These are phyloP conservation scores for Scartelaos histophorus DNA, from an alignment of 2,113 vertebrate genomes.

Conservation along the genomic window DNA sequence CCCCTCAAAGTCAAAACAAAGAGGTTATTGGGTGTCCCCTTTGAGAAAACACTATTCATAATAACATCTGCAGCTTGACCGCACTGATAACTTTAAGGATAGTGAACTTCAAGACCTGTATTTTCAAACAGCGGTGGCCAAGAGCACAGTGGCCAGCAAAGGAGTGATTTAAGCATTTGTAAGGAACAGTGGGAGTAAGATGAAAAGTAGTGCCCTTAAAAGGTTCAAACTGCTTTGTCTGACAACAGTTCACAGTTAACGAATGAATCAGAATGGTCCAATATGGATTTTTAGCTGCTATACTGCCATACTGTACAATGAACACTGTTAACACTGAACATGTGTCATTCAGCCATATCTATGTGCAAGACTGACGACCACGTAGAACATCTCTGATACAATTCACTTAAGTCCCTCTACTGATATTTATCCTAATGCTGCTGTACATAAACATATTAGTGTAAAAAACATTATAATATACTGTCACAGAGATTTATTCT, in stretches of 20 bases:
- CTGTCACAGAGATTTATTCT: too few species aligned
- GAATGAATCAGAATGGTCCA: too few species aligned
- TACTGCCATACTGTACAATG: too few species aligned
- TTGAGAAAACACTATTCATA: not conserved
- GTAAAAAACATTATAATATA: too few species aligned
- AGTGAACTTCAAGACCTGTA: not conserved
- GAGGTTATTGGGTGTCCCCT: not conserved
- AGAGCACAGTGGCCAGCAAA: not conserved
- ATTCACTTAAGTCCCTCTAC: too few species aligned
- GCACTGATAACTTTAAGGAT: not conserved
- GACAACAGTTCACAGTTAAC: not conserved
- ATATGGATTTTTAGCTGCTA: too few species aligned
- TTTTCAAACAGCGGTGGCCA: not conserved
- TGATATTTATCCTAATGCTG: too few species aligned
- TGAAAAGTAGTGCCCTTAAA: not conserved
- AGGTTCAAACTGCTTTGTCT: not conserved
- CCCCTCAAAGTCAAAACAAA: not conserved
- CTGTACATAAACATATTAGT: too few species aligned
- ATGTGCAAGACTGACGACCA: too few species aligned
- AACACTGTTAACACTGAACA: too few species aligned
- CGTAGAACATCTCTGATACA: too few species aligned
- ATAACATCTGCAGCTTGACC: not conserved
- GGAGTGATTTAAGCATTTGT: not conserved
- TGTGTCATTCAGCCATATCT: too few species aligned
- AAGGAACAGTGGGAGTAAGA: not conserved